Base-by-base conservation (phyloP, 2,888 invertebrate species). In the Platerodrilus igneus region DNA sequence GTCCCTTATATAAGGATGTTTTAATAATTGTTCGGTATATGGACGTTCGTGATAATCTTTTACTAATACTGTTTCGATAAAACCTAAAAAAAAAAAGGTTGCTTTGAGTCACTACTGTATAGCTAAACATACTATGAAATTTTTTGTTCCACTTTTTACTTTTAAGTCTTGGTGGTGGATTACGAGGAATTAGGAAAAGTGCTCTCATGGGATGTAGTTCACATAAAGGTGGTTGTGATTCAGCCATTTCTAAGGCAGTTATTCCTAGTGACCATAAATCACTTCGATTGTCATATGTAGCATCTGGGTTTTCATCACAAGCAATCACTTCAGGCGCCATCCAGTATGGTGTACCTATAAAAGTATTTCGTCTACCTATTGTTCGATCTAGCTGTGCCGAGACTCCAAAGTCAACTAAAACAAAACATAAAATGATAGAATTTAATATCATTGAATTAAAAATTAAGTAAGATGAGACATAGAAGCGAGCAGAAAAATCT, bases 291-390 rank as follows among this genome's bases (percentile, higher is more conserved):
- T 99, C 99, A 65, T 99, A 99, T 11, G 99, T 99, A 42, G 99
- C 97, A 67, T 99, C 97, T 29, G 96, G 94, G 73, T 99, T 99
- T 72, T 99, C 97, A 72, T 99, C 99, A 71, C 99, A 99, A 38
- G 97, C 99, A 63, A 99, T 99, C 29, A 97, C 97, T 76, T 97
- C 97, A 2, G 96, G 97, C 22, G 96, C 96, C 97, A 97, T 97
- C 93, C 93, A 93, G 67, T 93, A 93, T 5, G 92, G 93, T 10
- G 93, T 93, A 51, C 99, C 99, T 60, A 99, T 99, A 67, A 99
- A 99, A 27, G 96, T 99, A 72, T 99, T 99, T 62, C 99, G 79
- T 58, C 97, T 78, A 46, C 99, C 99, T 69, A 99, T 96, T 52
- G 99, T 99, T 62, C 97, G 82, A 74, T 99, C 99, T 65, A 99